A percentile compares a stretch with the other conserved stretches of the same genome.
Conservation (phyloP, 2,888 invertebrate genomes). For the Ischnura elegans region DNA sequence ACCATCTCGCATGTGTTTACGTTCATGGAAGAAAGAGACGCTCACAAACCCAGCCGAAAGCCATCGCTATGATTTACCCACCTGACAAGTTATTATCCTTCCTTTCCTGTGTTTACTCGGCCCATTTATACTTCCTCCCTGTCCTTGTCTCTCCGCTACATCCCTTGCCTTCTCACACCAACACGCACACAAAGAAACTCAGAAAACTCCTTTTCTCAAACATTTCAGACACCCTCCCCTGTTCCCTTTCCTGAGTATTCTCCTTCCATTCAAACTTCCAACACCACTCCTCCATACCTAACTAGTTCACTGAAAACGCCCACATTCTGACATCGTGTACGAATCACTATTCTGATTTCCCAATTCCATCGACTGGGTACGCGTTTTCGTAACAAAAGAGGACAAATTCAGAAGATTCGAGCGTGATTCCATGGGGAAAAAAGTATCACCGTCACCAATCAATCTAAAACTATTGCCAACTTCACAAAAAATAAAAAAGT, state of each 20-base stretch:
- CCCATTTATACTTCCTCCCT: slow-evolving; percentile 38
- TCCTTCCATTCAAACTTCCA: too few relatives aligned
- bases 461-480: too few relatives aligned
- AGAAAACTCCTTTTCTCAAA: neutral
- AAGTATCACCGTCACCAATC: too few relatives aligned
- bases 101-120: slow-evolving; percentile 58
- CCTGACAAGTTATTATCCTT: slow-evolving; percentile 65
- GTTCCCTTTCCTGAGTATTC: neutral
- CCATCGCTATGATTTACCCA: slow-evolving; percentile 51
- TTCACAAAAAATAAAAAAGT: too few relatives aligned
- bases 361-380: too few relatives aligned
- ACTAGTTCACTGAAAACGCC: too few relatives aligned
- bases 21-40: neutral
- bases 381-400: too few relatives aligned
- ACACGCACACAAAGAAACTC: neutral
- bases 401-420: too few relatives aligned
- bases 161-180: neutral
- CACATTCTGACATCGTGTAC: too few relatives aligned
- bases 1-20: neutral
- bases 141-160: neutral
- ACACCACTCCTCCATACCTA: too few relatives aligned
- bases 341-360: too few relatives aligned
- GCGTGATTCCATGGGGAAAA: too few relatives aligned
- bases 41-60: neutral
- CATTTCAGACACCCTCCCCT: neutral